phyloP scores from a whole-genome alignment of 2,113 vertebrate genomes.

The Protobothrops flavoviridis region DNA sequence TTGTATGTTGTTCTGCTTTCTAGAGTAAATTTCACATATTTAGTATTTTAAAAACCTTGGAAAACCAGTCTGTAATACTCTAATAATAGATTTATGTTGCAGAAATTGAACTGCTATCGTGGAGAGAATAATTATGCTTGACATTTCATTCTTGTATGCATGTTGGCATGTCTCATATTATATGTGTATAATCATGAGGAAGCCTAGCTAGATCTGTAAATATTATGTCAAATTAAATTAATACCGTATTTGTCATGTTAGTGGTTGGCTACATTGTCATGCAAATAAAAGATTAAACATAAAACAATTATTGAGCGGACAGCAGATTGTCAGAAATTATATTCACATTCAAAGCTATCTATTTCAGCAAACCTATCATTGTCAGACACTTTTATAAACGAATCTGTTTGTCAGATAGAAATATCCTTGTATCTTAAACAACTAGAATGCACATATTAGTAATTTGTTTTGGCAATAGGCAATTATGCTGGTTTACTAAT shows the following conservation, averaged over 20 bases:
- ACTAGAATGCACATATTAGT: conserved; percentile 12
- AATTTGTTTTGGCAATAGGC: not conserved
- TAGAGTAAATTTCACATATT: not conserved
- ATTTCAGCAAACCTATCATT: conserved; percentile 11
- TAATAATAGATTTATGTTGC: not conserved
- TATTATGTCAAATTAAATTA: conserved; percentile 26
- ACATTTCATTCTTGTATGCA: conserved; percentile 7
- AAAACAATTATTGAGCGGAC: not conserved
- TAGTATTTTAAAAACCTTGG: not conserved
- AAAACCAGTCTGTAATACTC: not conserved
- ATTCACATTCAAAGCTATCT: conserved; percentile 12
- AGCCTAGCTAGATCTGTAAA: conserved; percentile 3
- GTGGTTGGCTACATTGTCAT: not conserved
- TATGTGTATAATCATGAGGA: conserved; percentile 18
- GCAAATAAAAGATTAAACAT: conserved; percentile 25
- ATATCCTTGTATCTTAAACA: not conserved
- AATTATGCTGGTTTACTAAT: not conserved
- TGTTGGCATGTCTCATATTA: conserved; percentile 15
- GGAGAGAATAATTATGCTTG: not conserved
- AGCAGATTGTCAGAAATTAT: not conserved
- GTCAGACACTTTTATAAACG: not conserved
- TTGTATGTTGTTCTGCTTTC: not conserved
- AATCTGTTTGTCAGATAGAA: not conserved
- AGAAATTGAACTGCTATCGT: not conserved
- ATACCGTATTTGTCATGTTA: conserved; percentile 13